phyloP scores from a whole-genome alignment of 1,140 invertebrate species.

The Solen grandis region DNA sequence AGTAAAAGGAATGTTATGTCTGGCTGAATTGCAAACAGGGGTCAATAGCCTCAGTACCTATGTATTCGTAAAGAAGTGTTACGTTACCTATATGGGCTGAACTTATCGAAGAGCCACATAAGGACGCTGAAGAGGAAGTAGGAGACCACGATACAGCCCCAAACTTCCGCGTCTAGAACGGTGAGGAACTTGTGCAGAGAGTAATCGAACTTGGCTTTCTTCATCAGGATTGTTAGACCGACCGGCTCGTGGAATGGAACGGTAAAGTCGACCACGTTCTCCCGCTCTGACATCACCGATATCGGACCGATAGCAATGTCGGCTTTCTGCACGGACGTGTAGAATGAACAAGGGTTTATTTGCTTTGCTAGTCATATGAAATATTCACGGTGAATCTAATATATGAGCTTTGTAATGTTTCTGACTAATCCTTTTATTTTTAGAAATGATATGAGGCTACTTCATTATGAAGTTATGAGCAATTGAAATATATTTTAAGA shows the following conservation, averaged over 20 bases:
- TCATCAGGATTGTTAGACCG: conserved; percentile 78
- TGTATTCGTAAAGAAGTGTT: too few relatives aligned
- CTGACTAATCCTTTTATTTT: too few relatives aligned
- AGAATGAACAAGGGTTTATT: too few relatives aligned
- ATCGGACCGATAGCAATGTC: conserved; percentile 77
- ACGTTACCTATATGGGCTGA: conserved; percentile 90
- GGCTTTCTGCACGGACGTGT: conserved; percentile 74
- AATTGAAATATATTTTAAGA: too few relatives aligned
- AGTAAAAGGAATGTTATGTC: too few relatives aligned
- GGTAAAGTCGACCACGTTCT: conserved; percentile 78
- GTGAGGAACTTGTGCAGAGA: conserved; percentile 98
- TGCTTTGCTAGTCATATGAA: too few relatives aligned
- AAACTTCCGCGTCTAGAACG: conserved; percentile 96
- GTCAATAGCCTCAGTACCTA: too few relatives aligned
- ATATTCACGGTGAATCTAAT: too few relatives aligned
- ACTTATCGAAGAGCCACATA: conserved; percentile 97
- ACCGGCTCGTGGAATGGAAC: conserved; percentile 78
- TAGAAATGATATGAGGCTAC: too few relatives aligned
- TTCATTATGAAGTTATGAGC: too few relatives aligned
- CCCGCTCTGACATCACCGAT: conserved; percentile 78
- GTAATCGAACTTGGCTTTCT: conserved; percentile 83
- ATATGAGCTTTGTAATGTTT: too few relatives aligned
- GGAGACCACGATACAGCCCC: conserved; percentile 96
- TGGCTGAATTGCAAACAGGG: too few relatives aligned
- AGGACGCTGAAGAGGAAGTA: conserved; percentile 88